A percentile compares a stretch with the other conserved stretches of the same genome.
phyloP scores from a whole-genome alignment of 2,888 invertebrate genomes.

The Germaria angustata region DNA sequence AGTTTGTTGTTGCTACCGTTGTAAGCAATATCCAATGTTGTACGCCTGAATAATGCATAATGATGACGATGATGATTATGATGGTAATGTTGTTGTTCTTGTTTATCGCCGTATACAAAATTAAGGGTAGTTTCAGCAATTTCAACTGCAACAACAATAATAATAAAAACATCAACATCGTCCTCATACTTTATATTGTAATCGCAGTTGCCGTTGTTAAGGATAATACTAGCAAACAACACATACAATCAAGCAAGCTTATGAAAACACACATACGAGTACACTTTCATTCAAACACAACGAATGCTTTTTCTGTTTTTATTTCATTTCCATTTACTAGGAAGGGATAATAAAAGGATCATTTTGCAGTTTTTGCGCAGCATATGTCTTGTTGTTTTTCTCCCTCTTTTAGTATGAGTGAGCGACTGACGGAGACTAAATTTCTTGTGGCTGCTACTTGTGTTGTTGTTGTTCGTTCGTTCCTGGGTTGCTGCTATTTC shows the following conservation, averaged over 20 bases:
- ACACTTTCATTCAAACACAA: not conserved
- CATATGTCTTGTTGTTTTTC: slow-evolving; percentile 40
- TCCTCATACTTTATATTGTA: not conserved
- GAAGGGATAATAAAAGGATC: slow-evolving; percentile 64
- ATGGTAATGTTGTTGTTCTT: not conserved
- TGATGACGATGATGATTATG: not conserved
- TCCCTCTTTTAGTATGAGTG: slow-evolving; percentile 24
- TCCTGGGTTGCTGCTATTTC: too few species aligned
- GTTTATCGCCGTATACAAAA: not conserved
- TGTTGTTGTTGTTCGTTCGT: slow-evolving; percentile 7
- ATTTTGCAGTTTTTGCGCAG: slow-evolving; percentile 66
- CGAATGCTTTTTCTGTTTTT: too few species aligned
- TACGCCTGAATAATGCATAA: slow-evolving; percentile 4
- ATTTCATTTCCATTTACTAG: not conserved
- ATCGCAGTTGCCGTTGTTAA: slow-evolving; percentile 25
- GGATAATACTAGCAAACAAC: slow-evolving; percentile 24
- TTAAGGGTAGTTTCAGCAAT: not conserved
- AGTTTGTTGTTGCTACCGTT: not conserved
- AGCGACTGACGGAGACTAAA: not conserved
- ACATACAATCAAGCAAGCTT: not conserved
- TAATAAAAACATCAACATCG: not conserved
- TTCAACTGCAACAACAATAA: not conserved
- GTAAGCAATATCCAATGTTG: slow-evolving; percentile 5
- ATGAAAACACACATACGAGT: not conserved
- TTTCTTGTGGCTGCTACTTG: not conserved